Evolutionary conservation across 1,140 invertebrate genomes (phyloP), one percentile per base, ranked within the genome.

Genomic region (Asobara japonica): DNA sequence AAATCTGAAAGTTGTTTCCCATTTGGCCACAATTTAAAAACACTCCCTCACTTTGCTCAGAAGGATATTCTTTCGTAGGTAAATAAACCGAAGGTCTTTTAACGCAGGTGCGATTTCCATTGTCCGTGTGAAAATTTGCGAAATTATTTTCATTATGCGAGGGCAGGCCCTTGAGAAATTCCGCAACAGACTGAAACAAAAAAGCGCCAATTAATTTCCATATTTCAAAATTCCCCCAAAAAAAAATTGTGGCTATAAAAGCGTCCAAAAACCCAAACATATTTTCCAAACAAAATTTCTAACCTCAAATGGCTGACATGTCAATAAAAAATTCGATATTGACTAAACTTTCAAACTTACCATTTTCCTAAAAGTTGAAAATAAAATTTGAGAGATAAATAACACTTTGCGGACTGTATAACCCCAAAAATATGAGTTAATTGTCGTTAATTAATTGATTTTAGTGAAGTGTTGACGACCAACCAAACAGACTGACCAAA

Each of bases 131-230:
- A 83, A 95, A 96, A 82, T 94, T 91, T 18, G 95, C 92, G 84
- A 98, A 98, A 82, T 98, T 98, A 74, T 92, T 93, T 82, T 96
- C 94, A 88, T 97, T 92, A 79, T 95, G 95, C 1, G 94, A 96
- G 38, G 96, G 96, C 62, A 98, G 88, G 72, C 94, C 96, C 86
- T 96, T 96, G 48, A 98, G 87, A 86, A 98, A 98, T 81, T 97
- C 95, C 69, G 92, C 93, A 73, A 94, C 92, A 75, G 93, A 93
- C 92, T 93, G 85, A 45, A 89, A 88, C 80, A 80, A 78, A 27
- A 76, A 5, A 67, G n/a, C n/a, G n/a, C n/a, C n/a, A n/a, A 67
- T 16, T 76, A 61, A 38, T 20, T 68, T 71, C 31, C 16, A 48
- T 45, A 13, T 13, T 13, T 3, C 38, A 30, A 67, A 29, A 48